Evolutionary conservation across 2,888 invertebrate genomes (phyloP).

Genomic region (Nowickia ferox): DNA sequence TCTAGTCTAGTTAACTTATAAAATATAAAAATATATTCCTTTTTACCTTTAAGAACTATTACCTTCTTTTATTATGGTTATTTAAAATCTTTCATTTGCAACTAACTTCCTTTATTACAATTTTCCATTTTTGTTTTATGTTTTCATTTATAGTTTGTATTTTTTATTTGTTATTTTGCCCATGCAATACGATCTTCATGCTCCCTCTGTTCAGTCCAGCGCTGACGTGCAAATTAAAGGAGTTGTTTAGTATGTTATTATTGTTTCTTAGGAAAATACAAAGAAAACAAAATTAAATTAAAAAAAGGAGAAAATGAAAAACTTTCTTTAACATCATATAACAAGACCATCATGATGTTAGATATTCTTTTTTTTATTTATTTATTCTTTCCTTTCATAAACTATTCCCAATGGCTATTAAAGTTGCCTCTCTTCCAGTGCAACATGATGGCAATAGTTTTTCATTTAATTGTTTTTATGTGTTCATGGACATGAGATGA

Average conservation of each 20-base stretch:
- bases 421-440: conserved; percentile 12
- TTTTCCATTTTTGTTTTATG: neutral
- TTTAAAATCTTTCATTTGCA: neutral
- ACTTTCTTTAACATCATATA: conserved; percentile 5
- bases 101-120: neutral
- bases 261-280: conserved; percentile 23
- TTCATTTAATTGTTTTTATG: conserved; percentile 43
- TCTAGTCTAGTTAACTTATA: neutral
- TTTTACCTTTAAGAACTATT: neutral
- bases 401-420: conserved; percentile 13
- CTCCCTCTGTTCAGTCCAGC: neutral
- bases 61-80: neutral
- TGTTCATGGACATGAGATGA: conserved; percentile 17
- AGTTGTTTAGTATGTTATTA: conserved; percentile 32
- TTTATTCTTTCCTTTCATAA: conserved; percentile 13
- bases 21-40: neutral
- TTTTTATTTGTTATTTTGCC: neutral
- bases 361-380: conserved; percentile 10
- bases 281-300: neutral
- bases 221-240: conserved; percentile 53
- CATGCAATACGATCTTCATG: neutral
- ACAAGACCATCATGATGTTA: neutral
- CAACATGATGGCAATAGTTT: conserved; percentile 28
- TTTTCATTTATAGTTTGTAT: neutral
- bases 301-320: neutral